A percentile compares a stretch with the other conserved stretches of the same genome.
Conservation (phyloP, 2,888 invertebrate genomes). For the Apamea monoglypha region DNA sequence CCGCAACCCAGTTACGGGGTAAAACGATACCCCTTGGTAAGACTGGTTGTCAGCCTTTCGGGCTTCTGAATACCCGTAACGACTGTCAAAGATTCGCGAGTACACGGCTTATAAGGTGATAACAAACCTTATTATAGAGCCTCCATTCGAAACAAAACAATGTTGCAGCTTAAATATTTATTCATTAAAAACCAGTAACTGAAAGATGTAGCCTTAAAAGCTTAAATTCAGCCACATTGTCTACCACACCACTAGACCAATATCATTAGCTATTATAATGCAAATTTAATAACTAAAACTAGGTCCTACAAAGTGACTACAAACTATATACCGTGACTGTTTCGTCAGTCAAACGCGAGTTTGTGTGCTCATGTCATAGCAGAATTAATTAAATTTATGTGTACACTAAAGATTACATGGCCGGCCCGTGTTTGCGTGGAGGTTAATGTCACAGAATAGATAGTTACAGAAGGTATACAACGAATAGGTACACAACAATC, state of each 20-base stretch:
- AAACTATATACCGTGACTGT: slow-evolving; percentile 46
- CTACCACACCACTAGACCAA: not conserved
- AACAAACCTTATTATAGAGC: not conserved
- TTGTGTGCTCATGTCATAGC: slow-evolving; percentile 74
- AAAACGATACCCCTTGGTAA: too few relatives aligned
- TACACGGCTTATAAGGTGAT: not conserved
- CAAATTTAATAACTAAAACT: slow-evolving; percentile 46
- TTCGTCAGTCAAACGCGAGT: slow-evolving; percentile 58
- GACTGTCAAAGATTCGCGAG: too few relatives aligned
- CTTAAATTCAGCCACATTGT: not conserved
- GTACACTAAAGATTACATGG: slow-evolving; percentile 84
- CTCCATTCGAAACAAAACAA: not conserved
- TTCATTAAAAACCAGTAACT: not conserved
- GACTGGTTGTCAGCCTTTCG: too few relatives aligned
- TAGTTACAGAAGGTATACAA: slow-evolving; percentile 4
- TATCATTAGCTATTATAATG: slow-evolving; percentile 26
- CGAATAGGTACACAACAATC: not conserved
- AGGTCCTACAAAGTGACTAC: slow-evolving; percentile 40
- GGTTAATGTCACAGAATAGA: slow-evolving; percentile 75
- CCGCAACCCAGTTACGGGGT: too few relatives aligned
- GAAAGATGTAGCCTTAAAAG: not conserved
- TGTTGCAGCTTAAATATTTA: not conserved
- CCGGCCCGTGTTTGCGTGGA: slow-evolving; percentile 75
- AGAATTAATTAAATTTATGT: slow-evolving; percentile 85
- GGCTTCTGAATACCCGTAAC: too few relatives aligned